Base-by-base conservation (phyloP, 1,140 invertebrate genomes). In the Platorchestia sp. region DNA sequence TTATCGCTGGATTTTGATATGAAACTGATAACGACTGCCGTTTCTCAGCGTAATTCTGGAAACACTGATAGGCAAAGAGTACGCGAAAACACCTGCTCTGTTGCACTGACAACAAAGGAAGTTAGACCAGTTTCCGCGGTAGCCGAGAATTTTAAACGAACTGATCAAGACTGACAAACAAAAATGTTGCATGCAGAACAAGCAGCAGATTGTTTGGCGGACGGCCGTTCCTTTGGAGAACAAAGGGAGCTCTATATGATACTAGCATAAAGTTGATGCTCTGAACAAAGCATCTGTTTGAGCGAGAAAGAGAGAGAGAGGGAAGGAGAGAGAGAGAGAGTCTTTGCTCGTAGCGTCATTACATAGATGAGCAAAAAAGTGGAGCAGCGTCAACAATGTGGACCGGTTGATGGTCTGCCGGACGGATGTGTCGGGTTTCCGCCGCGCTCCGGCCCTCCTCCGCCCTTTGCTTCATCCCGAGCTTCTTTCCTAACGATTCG, bases 321-420 rank as follows among this genome's bases (percentile, higher is more conserved):
- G 87, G 87, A 90, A 43, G 87, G 41, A 90, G 87, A 75, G 41
- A 42, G 87, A 90, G 87, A 90, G 87, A 90, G 87, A 90, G 87
- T 90, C 87, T 90, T 90, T 90, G 87, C 59, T 75, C 59, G 59
- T 75, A 90, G 44, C 87, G 87, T 90, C 87, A 90, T 90, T 75
- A 75, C 59, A 75, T 90, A 90, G 44, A 90, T 90, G 87, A 90
- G 87, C 87, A 90, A 90, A 90, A 90, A 90, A 90, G 87, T 90
- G 44, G 87, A 90, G 87, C 87, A 45, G 19, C 87, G 87, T 90
- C 87, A 90, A 90, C 87, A 90, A 90, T 90, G 87, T 27, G 87
- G 87, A 90, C 87, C 87, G 87, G 87, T 44, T 90, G 87, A 43
- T 90, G 87, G 87, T 90, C 87, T 27, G 87, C 44, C 87, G 41